Evolutionary conservation across 2,797 vertebrate species (phyloP), one percentile per base, ranked within the genome.

Genomic region (Cuniculus paca): DNA sequence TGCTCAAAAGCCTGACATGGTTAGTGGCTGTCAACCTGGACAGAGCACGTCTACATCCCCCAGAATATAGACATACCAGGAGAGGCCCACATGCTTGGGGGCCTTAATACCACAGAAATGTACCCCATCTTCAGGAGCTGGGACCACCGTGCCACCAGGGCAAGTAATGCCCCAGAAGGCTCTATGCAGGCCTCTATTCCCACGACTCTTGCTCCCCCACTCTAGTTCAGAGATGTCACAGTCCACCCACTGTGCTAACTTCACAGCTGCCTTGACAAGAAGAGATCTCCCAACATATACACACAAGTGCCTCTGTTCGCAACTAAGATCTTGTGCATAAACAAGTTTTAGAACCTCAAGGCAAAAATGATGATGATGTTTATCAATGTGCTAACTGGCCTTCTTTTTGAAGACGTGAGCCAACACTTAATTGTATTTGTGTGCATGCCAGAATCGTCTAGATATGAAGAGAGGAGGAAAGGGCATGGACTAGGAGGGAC

Each of bases 1-100:
- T 22, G 19, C n/a, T 68, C 31, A 54, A 39, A 85, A 39, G 54
- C 36, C 50, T 90, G 42, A 26, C 1, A 0, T n/a, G 56, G 34
- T 81, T 12, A 36, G 26, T 9, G 1, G 52, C n/a, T 14, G 14
- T 45, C 26, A 34, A 36, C 56, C 31, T 65, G 28, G 28, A 36
- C 14, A 5, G 19, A 0, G 0, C 0, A 81, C 36, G 16, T 26
- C 34, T 42, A 39, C 50, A 17, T 31, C 36, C 7, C 36, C 39
- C 19, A 31, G 77, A 52, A 65, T 9, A 2, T 2, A 68, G 74
- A 70, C 6, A 42, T 65, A 58, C 9, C 45, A 13, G 10, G 17
- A 26, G 68, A 22, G 36, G 48, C n/a, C 26, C 24, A 4, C 39
- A 9, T 0, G 2, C 58, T 28, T 17, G 12, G 28, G 22, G 6